phyloP scores from a whole-genome alignment of 2,888 invertebrate species.

The Trypoxylon attenuatum region DNA sequence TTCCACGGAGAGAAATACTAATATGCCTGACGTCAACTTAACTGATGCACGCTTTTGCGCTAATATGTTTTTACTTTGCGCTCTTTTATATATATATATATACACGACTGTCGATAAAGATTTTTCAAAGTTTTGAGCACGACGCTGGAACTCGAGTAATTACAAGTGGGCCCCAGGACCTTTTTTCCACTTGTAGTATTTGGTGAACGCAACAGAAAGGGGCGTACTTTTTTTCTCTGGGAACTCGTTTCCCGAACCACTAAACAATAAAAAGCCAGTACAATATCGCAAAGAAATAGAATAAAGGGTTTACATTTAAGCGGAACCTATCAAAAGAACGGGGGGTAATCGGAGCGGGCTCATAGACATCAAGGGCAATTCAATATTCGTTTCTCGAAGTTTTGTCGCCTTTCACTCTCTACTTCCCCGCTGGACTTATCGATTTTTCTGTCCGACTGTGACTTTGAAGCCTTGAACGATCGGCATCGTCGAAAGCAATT shows the following conservation, averaged over 20 bases:
- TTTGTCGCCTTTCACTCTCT: too few species aligned
- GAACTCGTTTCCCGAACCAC: neutral
- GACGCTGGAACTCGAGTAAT: neutral
- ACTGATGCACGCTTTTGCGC: constrained; percentile 17
- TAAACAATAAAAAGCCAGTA: neutral
- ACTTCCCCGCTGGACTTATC: too few species aligned
- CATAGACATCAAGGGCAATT: constrained; percentile 5
- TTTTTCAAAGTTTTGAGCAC: constrained; percentile 4
- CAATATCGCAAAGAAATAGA: neutral
- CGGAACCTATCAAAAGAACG: too few species aligned
- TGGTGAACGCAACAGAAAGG: neutral
- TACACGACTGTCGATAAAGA: constrained; percentile 4
- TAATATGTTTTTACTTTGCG: constrained; percentile 16
- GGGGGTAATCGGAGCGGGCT: neutral
- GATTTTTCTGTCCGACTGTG: neutral
- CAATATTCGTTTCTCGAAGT: constrained; percentile 23
- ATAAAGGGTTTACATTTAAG: neutral
- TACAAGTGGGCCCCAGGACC: neutral
- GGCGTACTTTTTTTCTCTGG: too few species aligned
- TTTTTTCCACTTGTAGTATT: neutral
- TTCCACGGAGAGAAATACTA: neutral
- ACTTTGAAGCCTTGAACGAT: constrained; percentile 1
- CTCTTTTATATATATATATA: constrained; percentile 20
- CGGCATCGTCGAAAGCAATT: constrained; percentile 3
- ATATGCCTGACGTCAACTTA: neutral